Percentiles rank a stretch among this genome's conserved stretches.
Evolutionary conservation across 2,797 vertebrate genomes (phyloP).

Genomic region (Coregonus suidteri): DNA sequence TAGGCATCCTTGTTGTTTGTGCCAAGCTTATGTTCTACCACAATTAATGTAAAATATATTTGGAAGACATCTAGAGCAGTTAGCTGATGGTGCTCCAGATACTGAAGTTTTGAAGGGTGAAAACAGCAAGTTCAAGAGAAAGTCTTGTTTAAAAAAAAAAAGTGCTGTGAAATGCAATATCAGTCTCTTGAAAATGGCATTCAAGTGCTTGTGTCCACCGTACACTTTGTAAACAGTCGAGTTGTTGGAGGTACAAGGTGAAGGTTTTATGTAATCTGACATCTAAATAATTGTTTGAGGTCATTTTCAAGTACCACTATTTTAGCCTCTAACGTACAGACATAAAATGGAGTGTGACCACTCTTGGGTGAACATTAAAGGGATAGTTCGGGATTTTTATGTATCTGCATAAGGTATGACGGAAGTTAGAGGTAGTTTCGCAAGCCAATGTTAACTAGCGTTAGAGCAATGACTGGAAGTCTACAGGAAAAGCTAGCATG

Average conservation of each 20-base stretch:
- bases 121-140: constrained; percentile 9
- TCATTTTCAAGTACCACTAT: background rate
- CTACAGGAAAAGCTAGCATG: too few relatives aligned
- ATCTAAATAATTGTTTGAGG: background rate
- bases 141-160: constrained; percentile 43
- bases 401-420: too few relatives aligned
- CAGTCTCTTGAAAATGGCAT: background rate
- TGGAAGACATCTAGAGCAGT: background rate
- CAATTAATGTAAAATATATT: background rate
- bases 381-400: too few relatives aligned
- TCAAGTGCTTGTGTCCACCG: constrained; percentile 11
- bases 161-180: constrained; percentile 46
- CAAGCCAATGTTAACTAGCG: too few relatives aligned
- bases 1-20: too few relatives aligned
- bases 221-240: constrained; percentile 5
- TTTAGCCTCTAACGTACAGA: background rate
- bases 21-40: background rate
- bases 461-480: too few relatives aligned
- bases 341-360: background rate
- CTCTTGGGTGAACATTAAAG: background rate
- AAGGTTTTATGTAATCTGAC: background rate
- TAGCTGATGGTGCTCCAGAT: background rate
- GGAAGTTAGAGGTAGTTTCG: too few relatives aligned
- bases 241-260: constrained; percentile 5
- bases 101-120: constrained; percentile 24